These are phyloP conservation scores for Erebia ligea DNA, from an alignment of 2,888 invertebrate species.

Conservation along the genomic window DNA sequence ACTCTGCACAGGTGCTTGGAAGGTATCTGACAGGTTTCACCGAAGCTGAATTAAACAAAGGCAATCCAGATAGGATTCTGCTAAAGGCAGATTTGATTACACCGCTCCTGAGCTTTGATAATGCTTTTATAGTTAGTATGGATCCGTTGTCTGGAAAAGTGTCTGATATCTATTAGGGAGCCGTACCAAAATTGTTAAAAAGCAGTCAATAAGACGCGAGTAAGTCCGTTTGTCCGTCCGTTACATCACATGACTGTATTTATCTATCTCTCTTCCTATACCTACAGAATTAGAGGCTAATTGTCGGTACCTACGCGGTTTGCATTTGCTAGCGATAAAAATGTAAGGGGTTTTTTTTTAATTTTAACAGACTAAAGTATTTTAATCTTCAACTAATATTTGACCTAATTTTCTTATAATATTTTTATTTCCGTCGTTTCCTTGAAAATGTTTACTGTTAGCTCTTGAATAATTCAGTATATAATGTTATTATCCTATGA, in stretches of 20 bases:
- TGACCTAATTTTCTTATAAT: neutral
- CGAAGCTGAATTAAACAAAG: constrained; percentile 12
- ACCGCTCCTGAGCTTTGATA: constrained; percentile 2
- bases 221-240: no score
- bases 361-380: no score
- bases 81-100: constrained; percentile 1
- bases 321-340: no score
- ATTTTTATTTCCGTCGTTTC: neutral
- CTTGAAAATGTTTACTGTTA: constrained; percentile 1
- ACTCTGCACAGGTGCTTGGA: neutral
- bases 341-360: no score
- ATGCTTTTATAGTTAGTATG: neutral
- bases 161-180: neutral
- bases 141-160: neutral
- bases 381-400: neutral
- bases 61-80: constrained; percentile 5
- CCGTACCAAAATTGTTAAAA: no score
- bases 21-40: constrained; percentile 15
- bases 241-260: no score
- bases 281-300: no score
- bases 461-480: constrained; percentile 7
- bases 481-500: constrained; percentile 1
- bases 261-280: no score
- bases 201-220: no score
- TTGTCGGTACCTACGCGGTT: no score